Conservation (phyloP, 2,797 vertebrate genomes). For the Buceros bicornis region DNA sequence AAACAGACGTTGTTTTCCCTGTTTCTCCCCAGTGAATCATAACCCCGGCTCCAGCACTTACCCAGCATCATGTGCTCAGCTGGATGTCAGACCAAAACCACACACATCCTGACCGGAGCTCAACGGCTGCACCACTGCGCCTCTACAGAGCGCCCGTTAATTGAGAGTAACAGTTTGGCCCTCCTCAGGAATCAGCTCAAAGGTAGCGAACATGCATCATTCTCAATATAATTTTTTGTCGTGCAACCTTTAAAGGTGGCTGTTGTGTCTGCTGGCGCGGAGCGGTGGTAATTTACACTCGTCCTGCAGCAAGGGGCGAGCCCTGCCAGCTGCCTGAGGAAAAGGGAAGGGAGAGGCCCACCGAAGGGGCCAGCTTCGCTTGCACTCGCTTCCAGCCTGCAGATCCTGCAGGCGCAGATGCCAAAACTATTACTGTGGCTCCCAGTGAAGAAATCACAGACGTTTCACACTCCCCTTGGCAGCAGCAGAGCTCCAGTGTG, state of each 20-base stretch:
- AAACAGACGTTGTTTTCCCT: slow-evolving; percentile 59
- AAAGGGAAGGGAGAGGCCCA: slow-evolving; percentile 50
- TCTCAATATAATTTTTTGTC: background rate
- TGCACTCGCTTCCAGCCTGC: background rate
- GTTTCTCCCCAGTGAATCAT: slow-evolving; percentile 45
- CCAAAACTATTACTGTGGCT: slow-evolving; percentile 7
- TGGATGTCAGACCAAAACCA: slow-evolving; percentile 48
- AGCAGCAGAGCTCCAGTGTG: background rate
- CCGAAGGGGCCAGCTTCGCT: background rate
- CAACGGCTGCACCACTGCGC: background rate
- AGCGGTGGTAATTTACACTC: slow-evolving; percentile 18
- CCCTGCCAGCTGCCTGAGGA: slow-evolving; percentile 76
- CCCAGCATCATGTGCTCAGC: slow-evolving; percentile 48
- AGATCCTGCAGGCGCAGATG: background rate
- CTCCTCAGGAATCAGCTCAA: background rate
- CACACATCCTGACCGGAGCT: slow-evolving; percentile 49
- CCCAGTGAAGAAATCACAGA: slow-evolving; percentile 10
- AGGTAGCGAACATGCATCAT: background rate
- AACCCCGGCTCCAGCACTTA: slow-evolving; percentile 25
- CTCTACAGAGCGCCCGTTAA: background rate
- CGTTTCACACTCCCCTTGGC: background rate
- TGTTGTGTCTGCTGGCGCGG: slow-evolving; percentile 3
- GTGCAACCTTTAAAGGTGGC: background rate
- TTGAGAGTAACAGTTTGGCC: background rate
- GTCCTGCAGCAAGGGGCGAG: slow-evolving; percentile 27